Base-by-base conservation (phyloP, 2,888 invertebrate genomes). In the Eristalis arbustorum region DNA sequence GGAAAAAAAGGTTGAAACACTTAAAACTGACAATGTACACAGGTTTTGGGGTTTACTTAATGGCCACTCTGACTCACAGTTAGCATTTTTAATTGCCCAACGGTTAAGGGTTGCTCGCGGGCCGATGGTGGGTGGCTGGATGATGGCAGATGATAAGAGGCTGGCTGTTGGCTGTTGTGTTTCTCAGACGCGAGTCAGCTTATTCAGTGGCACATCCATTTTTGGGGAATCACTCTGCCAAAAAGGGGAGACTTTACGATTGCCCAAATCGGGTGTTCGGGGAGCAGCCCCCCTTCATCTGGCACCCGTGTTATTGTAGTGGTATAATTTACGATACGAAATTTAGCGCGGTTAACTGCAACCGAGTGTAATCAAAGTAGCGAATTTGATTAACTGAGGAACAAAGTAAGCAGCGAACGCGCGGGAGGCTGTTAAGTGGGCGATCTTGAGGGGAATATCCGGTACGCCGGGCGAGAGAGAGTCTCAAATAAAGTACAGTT, bases 11-110 rank as follows among this genome's bases (percentile, higher is more conserved):
- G 78, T 72, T 79, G 75, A 82, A 87, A 79, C 87, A 87, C 87
- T 87, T 87, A 87, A 87, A 79, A 87, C 87, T 82, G 87, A 87
- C 87, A 87, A 87, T 83, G 83, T 87, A 87, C 83, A 87, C 87
- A 87, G 87, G 87, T 87, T 83, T 83, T 83, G 78, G 87, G 87
- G 78, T 87, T 87, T 83, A 64, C 83, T 87, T 87, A 87, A 87
- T 83, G 83, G 82, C 79, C 83, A 87, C 83, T 87, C 83, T 79
- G 87, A 82, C 87, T 87, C 74, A 87, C 78, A 87, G 87, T 87
- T 83, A 87, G 83, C 87, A 83, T 87, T 83, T 87, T 87, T 87
- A 87, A 87, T 87, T 87, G 87, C 75, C 68, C 78, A 42, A 57
- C 37, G 49, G 49, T n/a, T 18, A 8, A 18, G n/a, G 49, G 49